These are phyloP conservation scores for Acheta domesticus DNA, from an alignment of 2,888 invertebrate species.

Conservation along the genomic window DNA sequence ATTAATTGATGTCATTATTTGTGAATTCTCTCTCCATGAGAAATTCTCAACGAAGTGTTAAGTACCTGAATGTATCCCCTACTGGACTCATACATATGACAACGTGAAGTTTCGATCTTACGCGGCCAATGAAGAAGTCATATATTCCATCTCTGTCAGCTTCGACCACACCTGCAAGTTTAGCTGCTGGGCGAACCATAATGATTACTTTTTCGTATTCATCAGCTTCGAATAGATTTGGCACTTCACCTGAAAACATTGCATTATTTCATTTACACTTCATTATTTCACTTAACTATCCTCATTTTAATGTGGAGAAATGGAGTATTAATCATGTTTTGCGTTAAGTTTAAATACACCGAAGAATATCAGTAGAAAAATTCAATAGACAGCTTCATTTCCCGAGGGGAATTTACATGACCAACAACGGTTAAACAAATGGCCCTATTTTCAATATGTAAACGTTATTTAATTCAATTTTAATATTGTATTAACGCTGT, in stretches of 20 bases:
- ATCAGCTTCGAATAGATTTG: constrained; percentile 84
- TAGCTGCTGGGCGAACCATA: constrained; percentile 68
- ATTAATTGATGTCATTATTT: constrained; percentile 41
- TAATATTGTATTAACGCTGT: too few relatives aligned
- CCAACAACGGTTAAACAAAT: too few relatives aligned
- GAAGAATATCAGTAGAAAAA: too few relatives aligned
- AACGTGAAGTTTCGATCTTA: constrained; percentile 77
- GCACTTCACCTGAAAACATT: constrained; percentile 68
- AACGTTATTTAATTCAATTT: too few relatives aligned
- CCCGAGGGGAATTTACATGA: too few relatives aligned
- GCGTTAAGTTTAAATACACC: neutral
- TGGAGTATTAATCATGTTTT: neutral
- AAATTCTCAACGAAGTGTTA: neutral
- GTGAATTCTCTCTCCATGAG: constrained; percentile 47
- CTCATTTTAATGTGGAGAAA: neutral
- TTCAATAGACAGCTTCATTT: too few relatives aligned
- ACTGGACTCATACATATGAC: constrained; percentile 90
- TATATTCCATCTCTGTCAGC: constrained; percentile 73
- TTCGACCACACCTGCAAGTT: constrained; percentile 63
- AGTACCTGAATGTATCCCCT: constrained; percentile 76
- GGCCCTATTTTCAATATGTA: too few relatives aligned
- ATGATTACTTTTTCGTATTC: constrained; percentile 80
- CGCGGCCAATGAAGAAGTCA: constrained; percentile 79
- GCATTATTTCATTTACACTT: neutral
- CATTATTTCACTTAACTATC: neutral